These are phyloP conservation scores for Crotalus tigris DNA, from an alignment of 2,113 vertebrate genomes.

Conservation along the genomic window DNA sequence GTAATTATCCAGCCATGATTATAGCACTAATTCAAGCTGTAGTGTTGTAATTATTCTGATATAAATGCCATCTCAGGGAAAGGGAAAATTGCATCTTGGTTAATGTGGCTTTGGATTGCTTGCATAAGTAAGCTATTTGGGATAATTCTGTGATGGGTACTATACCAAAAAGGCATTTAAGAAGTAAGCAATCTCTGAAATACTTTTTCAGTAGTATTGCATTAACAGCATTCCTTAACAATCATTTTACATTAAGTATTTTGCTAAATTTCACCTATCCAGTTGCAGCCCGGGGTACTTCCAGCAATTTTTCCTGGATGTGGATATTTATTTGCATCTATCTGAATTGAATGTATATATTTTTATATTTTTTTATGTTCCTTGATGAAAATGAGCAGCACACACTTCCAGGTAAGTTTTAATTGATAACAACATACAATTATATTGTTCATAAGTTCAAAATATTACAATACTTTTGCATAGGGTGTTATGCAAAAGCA, in stretches of 20 bases:
- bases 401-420: background rate
- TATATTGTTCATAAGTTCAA: background rate
- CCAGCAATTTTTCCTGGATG: background rate
- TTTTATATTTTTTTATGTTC: background rate
- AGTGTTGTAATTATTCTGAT: background rate
- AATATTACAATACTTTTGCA: background rate
- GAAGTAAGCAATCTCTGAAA: background rate
- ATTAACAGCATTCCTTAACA: background rate
- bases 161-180: background rate
- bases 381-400: background rate
- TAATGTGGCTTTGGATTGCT: slow-evolving; percentile 18
- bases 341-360: background rate
- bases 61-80: background rate
- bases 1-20: background rate
- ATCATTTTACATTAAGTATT: background rate
- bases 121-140: slow-evolving; percentile 11
- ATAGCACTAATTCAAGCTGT: background rate
- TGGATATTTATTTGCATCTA: background rate
- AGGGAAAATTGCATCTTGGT: slow-evolving; percentile 16
- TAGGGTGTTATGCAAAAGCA: background rate
- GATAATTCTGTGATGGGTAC: background rate
- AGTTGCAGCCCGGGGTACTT: background rate
- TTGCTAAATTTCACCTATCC: background rate
- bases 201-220: background rate
- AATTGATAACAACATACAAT: background rate